Conservation (phyloP, 2,797 vertebrate species). For the Erethizon dorsatum region DNA sequence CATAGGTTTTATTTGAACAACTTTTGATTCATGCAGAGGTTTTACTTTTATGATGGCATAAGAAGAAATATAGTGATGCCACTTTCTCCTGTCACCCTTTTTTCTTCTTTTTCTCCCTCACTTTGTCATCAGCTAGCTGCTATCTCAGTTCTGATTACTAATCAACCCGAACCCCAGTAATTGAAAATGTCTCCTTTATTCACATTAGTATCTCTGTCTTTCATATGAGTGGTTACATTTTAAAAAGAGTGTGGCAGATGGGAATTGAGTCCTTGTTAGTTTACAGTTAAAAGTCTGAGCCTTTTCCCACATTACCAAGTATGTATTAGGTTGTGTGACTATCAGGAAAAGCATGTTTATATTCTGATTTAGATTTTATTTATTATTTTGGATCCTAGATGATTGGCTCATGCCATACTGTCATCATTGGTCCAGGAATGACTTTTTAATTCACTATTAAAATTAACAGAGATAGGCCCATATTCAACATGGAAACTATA, state of each 20-base stretch:
- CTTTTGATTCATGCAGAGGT: neutral
- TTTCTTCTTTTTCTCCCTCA: neutral
- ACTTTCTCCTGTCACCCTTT: neutral
- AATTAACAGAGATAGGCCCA: neutral
- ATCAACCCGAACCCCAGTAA: neutral
- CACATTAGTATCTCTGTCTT: neutral
- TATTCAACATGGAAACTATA: neutral
- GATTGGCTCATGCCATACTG: neutral
- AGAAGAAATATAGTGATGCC: neutral
- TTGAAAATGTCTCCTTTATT: neutral
- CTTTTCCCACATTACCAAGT: neutral
- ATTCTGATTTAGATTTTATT: neutral
- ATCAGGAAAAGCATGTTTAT: neutral
- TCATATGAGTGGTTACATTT: neutral
- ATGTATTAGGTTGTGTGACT: neutral
- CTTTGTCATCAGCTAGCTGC: neutral
- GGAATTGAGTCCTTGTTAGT: neutral
- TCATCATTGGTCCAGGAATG: neutral
- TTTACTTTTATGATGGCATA: neutral
- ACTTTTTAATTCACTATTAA: neutral
- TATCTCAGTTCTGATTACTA: neutral
- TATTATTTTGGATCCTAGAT: neutral
- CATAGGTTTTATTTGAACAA: conserved; percentile 46
- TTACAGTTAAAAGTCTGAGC: neutral
- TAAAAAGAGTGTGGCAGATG: neutral